Base-by-base conservation (phyloP, 1,140 invertebrate species). In the Drosophila ohnishii region DNA sequence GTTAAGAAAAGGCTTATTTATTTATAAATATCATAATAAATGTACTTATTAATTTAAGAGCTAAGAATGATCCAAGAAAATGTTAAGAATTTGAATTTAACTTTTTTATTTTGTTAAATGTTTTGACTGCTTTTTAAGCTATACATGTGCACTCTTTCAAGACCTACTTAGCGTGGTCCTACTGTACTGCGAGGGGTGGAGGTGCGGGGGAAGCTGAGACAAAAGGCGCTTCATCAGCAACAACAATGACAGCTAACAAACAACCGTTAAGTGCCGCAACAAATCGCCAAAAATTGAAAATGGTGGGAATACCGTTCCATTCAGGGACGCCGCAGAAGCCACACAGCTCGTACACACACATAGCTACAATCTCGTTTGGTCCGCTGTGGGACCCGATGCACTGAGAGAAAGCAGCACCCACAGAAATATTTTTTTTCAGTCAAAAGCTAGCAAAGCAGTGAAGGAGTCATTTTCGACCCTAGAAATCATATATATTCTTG, bases 271-370 rank as follows among this genome's bases (percentile, higher is more conserved):
- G 84, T 88, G 84, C 84, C 84, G 84, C 84, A 88, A 88, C 84
- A 88, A 88, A 88, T 88, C 77, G 84, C 84, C 84, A 88, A 88
- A 88, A 88, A 88, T 88, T 88, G 77, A 88, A 88, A 88, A 88
- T 85, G 80, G 84, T 88, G 84, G 84, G 84, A 88, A 88, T 84
- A 62, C 62, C 37, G 48, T 42, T 67, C 39, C 59, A 55, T 55
- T 32, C 64, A 50, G 69, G 61, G 57, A 57, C 58, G 57, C 59
- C 45, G 45, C 72, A 62, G 44, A 75, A 66, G 61, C 72, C 53
- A 59, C 65, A 62, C 73, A 39, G 53, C 67, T 32, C 25, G 40
- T 47, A 48, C 45, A 30, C 47, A 63, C 55, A 58, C 56, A 55
- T 56, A 66, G 66, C 71, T 50, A 73, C 70, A 86, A 87, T 87